Percentiles rank a stretch among this genome's conserved stretches.
Conservation (phyloP, 1,140 invertebrate genomes). For the Drosophila insularis region DNA sequence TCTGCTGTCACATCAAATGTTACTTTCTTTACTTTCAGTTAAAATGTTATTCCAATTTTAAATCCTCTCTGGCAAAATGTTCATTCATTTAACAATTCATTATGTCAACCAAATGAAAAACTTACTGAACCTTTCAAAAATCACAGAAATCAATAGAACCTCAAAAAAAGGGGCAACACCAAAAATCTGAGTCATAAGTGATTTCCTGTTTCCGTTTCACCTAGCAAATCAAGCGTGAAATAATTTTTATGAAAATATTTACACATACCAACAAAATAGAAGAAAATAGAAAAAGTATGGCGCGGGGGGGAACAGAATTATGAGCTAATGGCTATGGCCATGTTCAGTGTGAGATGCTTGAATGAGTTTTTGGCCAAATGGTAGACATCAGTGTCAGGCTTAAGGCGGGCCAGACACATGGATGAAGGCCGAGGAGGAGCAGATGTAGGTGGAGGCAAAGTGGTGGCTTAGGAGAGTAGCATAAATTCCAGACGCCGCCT, state of each 20-base stretch:
- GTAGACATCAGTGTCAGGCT: slow-evolving; percentile 74
- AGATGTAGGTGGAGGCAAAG: background rate
- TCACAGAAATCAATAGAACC: slow-evolving; percentile 68
- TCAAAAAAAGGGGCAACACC: slow-evolving; percentile 8
- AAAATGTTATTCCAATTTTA: background rate
- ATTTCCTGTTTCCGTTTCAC: slow-evolving; percentile 69
- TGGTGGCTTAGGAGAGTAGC: slow-evolving; percentile 53
- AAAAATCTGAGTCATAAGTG: slow-evolving; percentile 76
- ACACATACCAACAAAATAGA: slow-evolving; percentile 45
- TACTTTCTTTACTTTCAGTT: background rate
- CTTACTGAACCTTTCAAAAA: slow-evolving; percentile 56
- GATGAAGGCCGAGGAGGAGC: background rate
- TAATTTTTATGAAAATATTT: slow-evolving; percentile 76
- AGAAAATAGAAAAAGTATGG: slow-evolving; percentile 25
- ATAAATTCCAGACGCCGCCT: slow-evolving; percentile 73
- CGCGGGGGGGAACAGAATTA: slow-evolving; percentile 5
- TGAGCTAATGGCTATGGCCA: slow-evolving; percentile 59
- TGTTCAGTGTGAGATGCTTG: slow-evolving; percentile 47
- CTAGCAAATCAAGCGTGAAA: slow-evolving; percentile 70
- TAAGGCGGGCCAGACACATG: slow-evolving; percentile 61
- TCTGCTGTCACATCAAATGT: background rate
- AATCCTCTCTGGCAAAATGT: background rate
- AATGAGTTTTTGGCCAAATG: slow-evolving; percentile 49
- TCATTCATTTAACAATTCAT: slow-evolving; percentile 40
- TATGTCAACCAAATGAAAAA: slow-evolving; percentile 52